phyloP scores from a whole-genome alignment of 92 coral and sea anemone species.

The Epizoanthus scotinus region DNA sequence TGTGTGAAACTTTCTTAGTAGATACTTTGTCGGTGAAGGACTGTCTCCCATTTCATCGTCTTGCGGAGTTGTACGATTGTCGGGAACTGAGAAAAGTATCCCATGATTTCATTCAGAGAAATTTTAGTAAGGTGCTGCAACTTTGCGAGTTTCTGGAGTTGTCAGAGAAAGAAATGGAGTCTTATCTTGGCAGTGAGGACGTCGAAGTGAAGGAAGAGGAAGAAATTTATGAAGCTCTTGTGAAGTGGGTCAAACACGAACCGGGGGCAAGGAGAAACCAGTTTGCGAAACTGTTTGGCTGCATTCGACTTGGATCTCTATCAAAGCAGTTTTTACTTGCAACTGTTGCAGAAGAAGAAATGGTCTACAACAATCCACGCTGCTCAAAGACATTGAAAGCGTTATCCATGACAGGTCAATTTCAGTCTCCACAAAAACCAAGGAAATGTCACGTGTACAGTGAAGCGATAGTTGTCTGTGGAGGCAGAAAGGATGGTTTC shows the following conservation, averaged over 20 bases:
- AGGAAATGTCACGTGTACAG: conserved; percentile 9
- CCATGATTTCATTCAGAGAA: neutral
- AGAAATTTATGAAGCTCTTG: conserved; percentile 26
- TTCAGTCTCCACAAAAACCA: neutral
- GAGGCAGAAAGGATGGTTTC: conserved; percentile 13
- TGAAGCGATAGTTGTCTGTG: conserved; percentile 14
- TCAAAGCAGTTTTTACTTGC: conserved; percentile 32
- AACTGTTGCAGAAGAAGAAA: conserved; percentile 32
- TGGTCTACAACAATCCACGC: conserved; percentile 16
- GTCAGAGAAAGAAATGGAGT: conserved; percentile 16
- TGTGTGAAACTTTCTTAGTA: conserved; percentile 14
- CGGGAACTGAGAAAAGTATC: neutral
- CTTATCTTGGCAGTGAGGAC: conserved; percentile 20
- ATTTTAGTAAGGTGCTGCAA: conserved; percentile 1
- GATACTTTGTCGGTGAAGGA: conserved; percentile 13
- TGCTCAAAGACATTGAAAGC: conserved; percentile 35
- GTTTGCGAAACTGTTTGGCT: conserved; percentile 19
- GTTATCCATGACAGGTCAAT: neutral
- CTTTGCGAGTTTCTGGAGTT: conserved; percentile 26
- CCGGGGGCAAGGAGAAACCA: neutral
- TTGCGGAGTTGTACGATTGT: conserved; percentile 21
- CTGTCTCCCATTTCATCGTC: conserved; percentile 6
- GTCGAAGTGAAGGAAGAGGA: conserved; percentile 21
- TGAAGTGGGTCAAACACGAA: conserved; percentile 22
- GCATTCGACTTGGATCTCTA: conserved; percentile 18